These are phyloP conservation scores for Cyprinella venusta DNA, from an alignment of 2,797 vertebrate species.

Conservation along the genomic window DNA sequence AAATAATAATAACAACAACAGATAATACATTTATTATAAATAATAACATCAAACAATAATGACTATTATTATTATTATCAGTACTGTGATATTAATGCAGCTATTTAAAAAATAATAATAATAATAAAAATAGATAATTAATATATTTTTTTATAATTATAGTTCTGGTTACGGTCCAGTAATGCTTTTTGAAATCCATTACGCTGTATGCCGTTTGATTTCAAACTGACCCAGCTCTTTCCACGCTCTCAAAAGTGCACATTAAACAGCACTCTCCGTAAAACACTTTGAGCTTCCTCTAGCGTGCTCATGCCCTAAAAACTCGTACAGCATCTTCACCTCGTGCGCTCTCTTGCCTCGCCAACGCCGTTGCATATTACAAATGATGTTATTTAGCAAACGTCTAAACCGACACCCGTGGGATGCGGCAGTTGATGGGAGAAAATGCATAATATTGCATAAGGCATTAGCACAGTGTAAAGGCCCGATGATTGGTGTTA, in stretches of 20 bases:
- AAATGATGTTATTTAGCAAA: slow-evolving; percentile 86
- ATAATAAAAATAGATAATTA: too few relatives aligned
- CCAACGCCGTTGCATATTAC: slow-evolving; percentile 79
- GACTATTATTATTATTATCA: too few relatives aligned
- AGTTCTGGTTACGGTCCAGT: not conserved
- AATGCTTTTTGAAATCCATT: not conserved
- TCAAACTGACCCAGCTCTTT: not conserved
- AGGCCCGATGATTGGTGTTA: slow-evolving; percentile 82
- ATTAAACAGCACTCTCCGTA: not conserved
- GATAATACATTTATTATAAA: too few relatives aligned
- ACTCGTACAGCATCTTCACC: slow-evolving; percentile 36
- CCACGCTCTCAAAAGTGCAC: slow-evolving; percentile 8
- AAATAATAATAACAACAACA: too few relatives aligned
- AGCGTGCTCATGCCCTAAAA: slow-evolving; percentile 10
- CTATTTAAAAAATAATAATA: too few relatives aligned
- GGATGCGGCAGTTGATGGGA: slow-evolving; percentile 73
- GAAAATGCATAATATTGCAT: slow-evolving; percentile 81
- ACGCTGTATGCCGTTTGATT: not conserved
- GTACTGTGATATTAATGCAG: too few relatives aligned
- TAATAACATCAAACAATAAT: too few relatives aligned
- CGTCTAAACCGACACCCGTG: slow-evolving; percentile 77
- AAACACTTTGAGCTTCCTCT: slow-evolving; percentile 18
- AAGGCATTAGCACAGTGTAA: slow-evolving; percentile 78
- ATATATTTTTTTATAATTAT: too few relatives aligned
- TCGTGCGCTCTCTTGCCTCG: slow-evolving; percentile 65